Evolutionary conservation across 1,140 invertebrate species (phyloP), one percentile per base, ranked within the genome.

Genomic region (honey bee (Apis mellifera)): DNA sequence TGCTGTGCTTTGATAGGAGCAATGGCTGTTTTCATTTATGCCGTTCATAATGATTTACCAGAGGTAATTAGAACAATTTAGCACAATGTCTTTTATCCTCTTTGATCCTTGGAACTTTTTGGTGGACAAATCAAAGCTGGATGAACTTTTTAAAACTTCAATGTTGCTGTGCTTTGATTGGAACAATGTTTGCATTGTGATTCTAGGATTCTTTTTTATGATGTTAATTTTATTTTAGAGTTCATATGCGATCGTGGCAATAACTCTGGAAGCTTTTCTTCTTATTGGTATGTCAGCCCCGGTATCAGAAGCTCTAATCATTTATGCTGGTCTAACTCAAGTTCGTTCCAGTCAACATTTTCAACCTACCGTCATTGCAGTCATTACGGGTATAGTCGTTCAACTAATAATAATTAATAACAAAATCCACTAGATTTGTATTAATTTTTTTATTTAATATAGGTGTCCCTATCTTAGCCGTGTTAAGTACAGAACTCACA

Each of bases 91-190:
- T 95, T 12, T 84, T 96, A 11, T 94, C 95, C 5, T 93, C 95
- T 11, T 89, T 95, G 59, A 93, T 96, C 69, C 92, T 96, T 21
- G 89, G 95, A 42, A 93, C 94, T 26, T 95, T 95, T 86, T 96
- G 96, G 95, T 95, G 94, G 89, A 95, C 94, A 80, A 94, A 95
- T 78, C 94, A 95, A 72, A 96, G 95, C 76, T 96, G 95, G 90
- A 90, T 96, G 48, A 95, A 96, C 85, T 96, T 96, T 92, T 92
- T 96, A 62, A 96, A 96, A 93, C 94, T 96, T 80, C 96, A 96
- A 85, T 96, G 95, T 87, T 96, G 96, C 85, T 91, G 93, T 59
- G 95, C 95, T 54, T 93, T 96, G 50, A 92, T 95, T 9, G 94
- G 95, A 42, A n/a, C n/a, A 4, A 9, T 15, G 7, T 48, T 13